These are phyloP conservation scores for Oxyruncus cristatus DNA, from an alignment of 2,113 vertebrate species.

Conservation along the genomic window DNA sequence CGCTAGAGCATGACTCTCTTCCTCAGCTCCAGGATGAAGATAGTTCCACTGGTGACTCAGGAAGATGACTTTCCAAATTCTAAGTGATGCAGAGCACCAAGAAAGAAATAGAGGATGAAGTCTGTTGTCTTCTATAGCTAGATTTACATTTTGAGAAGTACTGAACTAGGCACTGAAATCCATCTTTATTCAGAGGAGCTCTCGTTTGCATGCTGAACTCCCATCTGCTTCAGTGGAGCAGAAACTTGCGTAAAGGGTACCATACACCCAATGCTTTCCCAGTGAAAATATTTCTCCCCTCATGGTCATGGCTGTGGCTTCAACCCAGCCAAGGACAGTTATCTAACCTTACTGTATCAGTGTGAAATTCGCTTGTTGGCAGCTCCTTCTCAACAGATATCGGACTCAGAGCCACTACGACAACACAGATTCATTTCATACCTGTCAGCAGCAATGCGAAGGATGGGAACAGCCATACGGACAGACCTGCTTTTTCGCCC, in stretches of 20 bases:
- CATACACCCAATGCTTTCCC: not conserved
- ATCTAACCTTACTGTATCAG: not conserved
- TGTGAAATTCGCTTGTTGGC: not conserved
- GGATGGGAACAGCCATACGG: not conserved
- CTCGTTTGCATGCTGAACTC: not conserved
- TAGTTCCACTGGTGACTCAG: not conserved
- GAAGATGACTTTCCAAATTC: not conserved
- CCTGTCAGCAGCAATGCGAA: not conserved
- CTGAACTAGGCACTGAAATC: not conserved
- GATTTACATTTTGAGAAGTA: not conserved
- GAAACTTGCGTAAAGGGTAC: not conserved
- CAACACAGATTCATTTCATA: not conserved
- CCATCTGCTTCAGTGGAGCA: not conserved
- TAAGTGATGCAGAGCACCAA: not conserved
- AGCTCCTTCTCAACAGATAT: not conserved
- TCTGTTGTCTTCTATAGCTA: not conserved
- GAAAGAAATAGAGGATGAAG: not conserved
- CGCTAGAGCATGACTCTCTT: not conserved
- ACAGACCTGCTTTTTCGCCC: not conserved
- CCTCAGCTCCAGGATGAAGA: not conserved
- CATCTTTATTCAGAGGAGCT: not conserved
- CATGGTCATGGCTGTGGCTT: not conserved
- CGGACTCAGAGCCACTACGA: accelerated
- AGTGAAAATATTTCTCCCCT: not conserved
- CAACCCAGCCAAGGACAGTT: not conserved